Evolutionary conservation across 2,113 vertebrate genomes (phyloP), one percentile per base, ranked within the genome.

Genomic region (Leuciscus idus): DNA sequence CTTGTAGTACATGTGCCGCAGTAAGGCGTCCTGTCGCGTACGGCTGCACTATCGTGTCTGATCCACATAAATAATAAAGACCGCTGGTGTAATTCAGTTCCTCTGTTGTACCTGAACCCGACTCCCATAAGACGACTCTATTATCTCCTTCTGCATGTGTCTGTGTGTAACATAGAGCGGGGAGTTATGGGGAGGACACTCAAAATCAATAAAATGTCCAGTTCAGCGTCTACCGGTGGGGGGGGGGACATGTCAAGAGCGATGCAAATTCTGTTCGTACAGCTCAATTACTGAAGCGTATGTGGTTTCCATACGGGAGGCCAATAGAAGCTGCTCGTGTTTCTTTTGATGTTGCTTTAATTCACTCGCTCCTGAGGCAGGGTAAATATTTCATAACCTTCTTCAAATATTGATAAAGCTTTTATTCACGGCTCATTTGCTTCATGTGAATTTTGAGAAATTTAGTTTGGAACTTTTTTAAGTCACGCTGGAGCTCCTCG

Each of bases 401-500:
- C 30, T 61, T 62, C 86, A 84, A 89, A 89, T 90, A 86, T 86
- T 85, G 64, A 89, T 87, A 30, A 10, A 26, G n/a, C 59, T 48
- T 81, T 81, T 83, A 76, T 77, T 86, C 28, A 78, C 10, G 36
- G 82, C 62, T 86, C 70, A 33, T 88, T 88, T 81, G 15, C 33
- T 28, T 70, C 50, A 19, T 68, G 48, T 48, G 36, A 68, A 68
- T 46, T 74, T 81, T 66, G 15, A 17, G 23, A 23, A 33, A 59
- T 8, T n/a, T 61, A 21, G 61, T 81, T 81, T 43, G 10, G 23
- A 39, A 77, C 17, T 26, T 72, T 70, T 85, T 61, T 36, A 46
- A 5, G 15, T 2, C 15, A 23, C 30, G 19, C 61, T 21, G 26
- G 50, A 57, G 26, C 61, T 12, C 13, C 52, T 61, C 61, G 17